phyloP scores from a whole-genome alignment of 2,888 invertebrate genomes.

The Dryadula phaetusa region DNA sequence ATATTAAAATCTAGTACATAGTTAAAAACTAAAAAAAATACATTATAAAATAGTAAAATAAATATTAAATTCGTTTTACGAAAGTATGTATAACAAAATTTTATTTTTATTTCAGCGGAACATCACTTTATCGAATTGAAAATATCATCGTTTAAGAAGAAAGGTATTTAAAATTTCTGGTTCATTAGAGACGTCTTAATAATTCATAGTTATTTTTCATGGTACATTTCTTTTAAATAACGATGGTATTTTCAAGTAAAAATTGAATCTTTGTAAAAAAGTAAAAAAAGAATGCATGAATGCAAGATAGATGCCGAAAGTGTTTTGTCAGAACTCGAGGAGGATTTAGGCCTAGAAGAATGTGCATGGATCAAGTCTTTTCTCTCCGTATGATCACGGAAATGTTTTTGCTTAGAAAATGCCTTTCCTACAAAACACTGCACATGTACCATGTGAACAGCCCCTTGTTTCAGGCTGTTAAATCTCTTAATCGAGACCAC shows the following conservation, averaged over 20 bases:
- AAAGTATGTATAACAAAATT: too few relatives aligned
- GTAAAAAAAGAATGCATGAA: neutral
- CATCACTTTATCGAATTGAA: conserved; percentile 9
- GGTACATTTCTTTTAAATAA: conserved; percentile 18
- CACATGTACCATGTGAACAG: too few relatives aligned
- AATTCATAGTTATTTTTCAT: conserved; percentile 15
- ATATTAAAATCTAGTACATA: neutral
- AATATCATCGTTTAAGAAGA: neutral
- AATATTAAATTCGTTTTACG: too few relatives aligned
- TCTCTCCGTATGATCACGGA: too few relatives aligned
- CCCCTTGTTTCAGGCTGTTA: too few relatives aligned
- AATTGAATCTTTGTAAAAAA: neutral
- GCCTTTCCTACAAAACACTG: too few relatives aligned
- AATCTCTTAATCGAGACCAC: too few relatives aligned
- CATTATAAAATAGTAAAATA: neutral
- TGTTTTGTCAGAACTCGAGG: too few relatives aligned
- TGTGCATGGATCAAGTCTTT: too few relatives aligned
- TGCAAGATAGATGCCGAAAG: too few relatives aligned
- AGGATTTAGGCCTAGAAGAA: too few relatives aligned
- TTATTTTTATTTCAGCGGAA: neutral
- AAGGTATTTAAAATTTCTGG: conserved; percentile 20
- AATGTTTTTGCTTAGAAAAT: too few relatives aligned
- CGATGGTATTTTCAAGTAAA: neutral
- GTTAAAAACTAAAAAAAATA: neutral
- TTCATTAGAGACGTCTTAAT: conserved; percentile 13